These are phyloP conservation scores for Callaeas wilsoni DNA, from an alignment of 2,113 vertebrate genomes.

Conservation along the genomic window DNA sequence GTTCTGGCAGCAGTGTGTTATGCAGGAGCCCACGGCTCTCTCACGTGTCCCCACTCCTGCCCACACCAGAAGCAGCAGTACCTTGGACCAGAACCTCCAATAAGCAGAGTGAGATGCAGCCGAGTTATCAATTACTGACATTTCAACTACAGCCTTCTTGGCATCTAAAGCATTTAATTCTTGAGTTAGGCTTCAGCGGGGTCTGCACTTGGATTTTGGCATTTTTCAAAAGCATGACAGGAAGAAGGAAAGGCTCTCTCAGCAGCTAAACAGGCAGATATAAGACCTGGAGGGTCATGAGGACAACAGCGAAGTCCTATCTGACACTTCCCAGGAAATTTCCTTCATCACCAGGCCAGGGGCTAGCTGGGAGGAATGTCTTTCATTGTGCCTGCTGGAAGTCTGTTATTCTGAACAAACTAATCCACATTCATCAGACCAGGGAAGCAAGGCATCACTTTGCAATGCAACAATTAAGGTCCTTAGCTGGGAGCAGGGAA, in stretches of 20 bases:
- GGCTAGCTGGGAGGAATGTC: background rate
- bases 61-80: background rate
- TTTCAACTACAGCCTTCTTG: background rate
- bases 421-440: background rate
- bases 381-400: background rate
- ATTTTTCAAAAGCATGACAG: background rate
- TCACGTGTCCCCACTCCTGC: background rate
- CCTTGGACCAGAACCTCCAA: background rate
- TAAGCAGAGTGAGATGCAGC: background rate
- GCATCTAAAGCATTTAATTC: background rate
- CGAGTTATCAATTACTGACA: background rate
- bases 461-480: constrained; percentile 20
- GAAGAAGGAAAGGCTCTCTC: background rate
- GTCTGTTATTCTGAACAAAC: constrained; percentile 30
- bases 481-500: background rate
- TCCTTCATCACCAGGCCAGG: background rate
- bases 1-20: background rate
- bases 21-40: background rate
- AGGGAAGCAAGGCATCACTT: background rate
- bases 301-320: background rate
- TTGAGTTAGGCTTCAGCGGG: background rate
- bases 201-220: background rate
- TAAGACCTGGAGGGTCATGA: background rate
- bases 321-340: background rate
- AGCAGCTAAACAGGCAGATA: background rate